phyloP scores from a whole-genome alignment of 2,113 vertebrate genomes.

The Silurus asotus region DNA sequence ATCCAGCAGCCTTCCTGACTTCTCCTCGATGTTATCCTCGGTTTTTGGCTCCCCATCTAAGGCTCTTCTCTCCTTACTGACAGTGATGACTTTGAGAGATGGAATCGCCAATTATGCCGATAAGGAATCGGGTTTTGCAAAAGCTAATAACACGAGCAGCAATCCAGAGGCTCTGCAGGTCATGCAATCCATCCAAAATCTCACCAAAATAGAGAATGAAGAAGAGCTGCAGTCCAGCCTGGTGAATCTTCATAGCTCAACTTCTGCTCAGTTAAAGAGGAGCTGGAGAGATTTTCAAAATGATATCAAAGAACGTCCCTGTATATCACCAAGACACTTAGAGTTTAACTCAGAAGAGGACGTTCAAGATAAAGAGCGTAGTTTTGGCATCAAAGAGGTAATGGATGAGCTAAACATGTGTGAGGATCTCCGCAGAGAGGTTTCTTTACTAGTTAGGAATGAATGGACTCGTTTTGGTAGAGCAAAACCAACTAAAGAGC shows the following conservation, averaged over 20 bases:
- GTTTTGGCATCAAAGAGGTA: slow-evolving; percentile 61
- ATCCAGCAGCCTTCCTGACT: slow-evolving; percentile 70
- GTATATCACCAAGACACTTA: slow-evolving; percentile 58
- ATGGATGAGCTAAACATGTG: slow-evolving; percentile 70
- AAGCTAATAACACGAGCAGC: slow-evolving; percentile 54
- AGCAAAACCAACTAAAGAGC: slow-evolving; percentile 3
- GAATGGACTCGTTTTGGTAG: slow-evolving; percentile 45
- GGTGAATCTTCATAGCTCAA: slow-evolving; percentile 73
- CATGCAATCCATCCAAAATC: slow-evolving; percentile 80
- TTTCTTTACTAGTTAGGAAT: slow-evolving; percentile 54
- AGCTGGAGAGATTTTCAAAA: slow-evolving; percentile 69
- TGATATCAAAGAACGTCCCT: slow-evolving; percentile 60
- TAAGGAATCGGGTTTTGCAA: slow-evolving; percentile 49
- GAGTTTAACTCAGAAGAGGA: slow-evolving; percentile 60
- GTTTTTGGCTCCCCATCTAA: slow-evolving; percentile 75
- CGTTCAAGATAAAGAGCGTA: slow-evolving; percentile 57
- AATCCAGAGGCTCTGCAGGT: slow-evolving; percentile 77
- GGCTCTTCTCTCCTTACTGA: slow-evolving; percentile 83
- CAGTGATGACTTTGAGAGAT: slow-evolving; percentile 81
- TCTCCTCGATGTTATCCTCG: slow-evolving; percentile 69
- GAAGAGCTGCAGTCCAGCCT: slow-evolving; percentile 78
- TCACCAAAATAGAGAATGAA: slow-evolving; percentile 72
- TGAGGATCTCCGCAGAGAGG: slow-evolving; percentile 64
- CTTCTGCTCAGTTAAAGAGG: slow-evolving; percentile 65
- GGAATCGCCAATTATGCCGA: slow-evolving; percentile 58